These are phyloP conservation scores for Vulpes lagopus DNA, from an alignment of 2,113 vertebrate genomes.

Conservation along the genomic window DNA sequence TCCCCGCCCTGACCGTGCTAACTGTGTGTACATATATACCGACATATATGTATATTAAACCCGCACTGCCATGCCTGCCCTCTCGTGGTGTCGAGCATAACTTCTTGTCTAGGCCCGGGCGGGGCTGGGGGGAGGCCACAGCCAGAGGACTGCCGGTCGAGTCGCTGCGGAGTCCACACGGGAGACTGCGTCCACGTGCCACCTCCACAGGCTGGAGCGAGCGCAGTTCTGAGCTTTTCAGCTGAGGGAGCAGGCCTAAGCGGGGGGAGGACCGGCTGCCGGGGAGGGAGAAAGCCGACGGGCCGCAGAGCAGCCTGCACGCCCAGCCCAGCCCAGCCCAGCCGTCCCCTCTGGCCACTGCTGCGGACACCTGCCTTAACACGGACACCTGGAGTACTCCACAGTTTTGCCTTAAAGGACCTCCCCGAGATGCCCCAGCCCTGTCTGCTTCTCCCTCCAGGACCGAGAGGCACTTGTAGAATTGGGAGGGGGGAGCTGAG, in stretches of 20 bases:
- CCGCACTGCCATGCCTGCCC: constrained; percentile 83
- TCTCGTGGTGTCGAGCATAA: constrained; percentile 77
- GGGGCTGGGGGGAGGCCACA: constrained; percentile 32
- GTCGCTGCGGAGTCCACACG: neutral
- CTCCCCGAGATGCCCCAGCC: constrained; percentile 51
- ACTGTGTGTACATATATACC: constrained; percentile 90
- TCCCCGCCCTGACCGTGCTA: constrained; percentile 86
- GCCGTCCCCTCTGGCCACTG: constrained; percentile 60
- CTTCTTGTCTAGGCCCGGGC: constrained; percentile 74
- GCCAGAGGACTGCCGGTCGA: constrained; percentile 35
- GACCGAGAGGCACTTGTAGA: constrained; percentile 17
- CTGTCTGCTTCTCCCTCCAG: constrained; percentile 64
- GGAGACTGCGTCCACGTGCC: no score
- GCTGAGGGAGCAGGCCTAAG: neutral
- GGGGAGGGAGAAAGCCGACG: constrained; percentile 56
- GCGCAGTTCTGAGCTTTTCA: neutral
- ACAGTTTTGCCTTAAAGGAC: constrained; percentile 79
- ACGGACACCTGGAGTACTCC: constrained; percentile 64
- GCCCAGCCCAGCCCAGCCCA: neutral
- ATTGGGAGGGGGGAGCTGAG: neutral
- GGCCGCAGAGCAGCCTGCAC: neutral
- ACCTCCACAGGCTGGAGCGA: no score
- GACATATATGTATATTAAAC: constrained; percentile 89
- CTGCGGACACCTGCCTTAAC: constrained; percentile 82
- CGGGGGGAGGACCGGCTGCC: neutral